Evolutionary conservation across 92 coral and sea anemone species (phyloP).

Genomic region (Pocillopora meandrina): DNA sequence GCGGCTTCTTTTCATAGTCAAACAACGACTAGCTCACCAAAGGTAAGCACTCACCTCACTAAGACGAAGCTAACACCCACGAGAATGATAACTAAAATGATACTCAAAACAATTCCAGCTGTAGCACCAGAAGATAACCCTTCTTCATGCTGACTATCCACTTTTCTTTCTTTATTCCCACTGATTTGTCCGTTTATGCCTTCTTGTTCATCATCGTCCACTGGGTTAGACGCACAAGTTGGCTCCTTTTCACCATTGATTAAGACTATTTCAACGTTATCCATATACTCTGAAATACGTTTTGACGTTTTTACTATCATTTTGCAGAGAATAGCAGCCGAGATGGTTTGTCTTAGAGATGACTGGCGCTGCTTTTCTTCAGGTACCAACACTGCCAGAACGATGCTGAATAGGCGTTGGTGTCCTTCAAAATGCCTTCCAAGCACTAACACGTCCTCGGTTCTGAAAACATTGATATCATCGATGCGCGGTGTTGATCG

Average conservation of each 20-base stretch:
- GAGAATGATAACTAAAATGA: neutral
- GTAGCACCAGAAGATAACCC: neutral
- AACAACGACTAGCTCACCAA: neutral
- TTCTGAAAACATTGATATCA: neutral
- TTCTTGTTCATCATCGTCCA: neutral
- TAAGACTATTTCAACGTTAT: conserved; percentile 15
- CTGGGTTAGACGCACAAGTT: conserved; percentile 8
- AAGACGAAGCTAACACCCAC: neutral
- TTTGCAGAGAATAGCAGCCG: conserved; percentile 31
- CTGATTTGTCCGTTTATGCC: neutral
- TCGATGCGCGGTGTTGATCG: neutral
- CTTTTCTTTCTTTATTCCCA: neutral
- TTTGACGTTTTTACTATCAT: conserved; percentile 22
- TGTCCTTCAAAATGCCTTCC: neutral
- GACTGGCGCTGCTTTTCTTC: neutral
- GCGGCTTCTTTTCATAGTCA: neutral
- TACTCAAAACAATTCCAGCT: neutral
- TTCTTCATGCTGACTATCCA: neutral
- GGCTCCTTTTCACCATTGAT: conserved; percentile 49
- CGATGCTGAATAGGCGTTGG: conserved; percentile 9
- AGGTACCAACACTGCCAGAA: conserved; percentile 32
- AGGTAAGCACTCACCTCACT: neutral
- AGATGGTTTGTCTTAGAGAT: conserved; percentile 23
- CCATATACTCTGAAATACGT: conserved; percentile 14
- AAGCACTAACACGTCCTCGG: conserved; percentile 30